Percentiles rank a stretch among this genome's conserved stretches.
phyloP scores from a whole-genome alignment of 2,888 invertebrate species.

The Eilema depressum region DNA sequence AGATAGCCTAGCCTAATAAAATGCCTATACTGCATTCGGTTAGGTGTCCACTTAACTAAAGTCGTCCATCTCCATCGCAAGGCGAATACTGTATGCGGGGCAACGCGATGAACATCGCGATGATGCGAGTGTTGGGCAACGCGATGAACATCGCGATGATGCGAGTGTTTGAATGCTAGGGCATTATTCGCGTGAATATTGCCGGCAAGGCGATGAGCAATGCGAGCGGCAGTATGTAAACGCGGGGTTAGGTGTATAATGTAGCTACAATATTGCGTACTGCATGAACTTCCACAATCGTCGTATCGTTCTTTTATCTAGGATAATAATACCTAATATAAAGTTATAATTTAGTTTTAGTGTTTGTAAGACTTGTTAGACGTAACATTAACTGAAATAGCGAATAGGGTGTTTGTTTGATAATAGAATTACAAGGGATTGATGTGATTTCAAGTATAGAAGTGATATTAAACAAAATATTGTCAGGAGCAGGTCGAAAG shows the following conservation, averaged over 20 bases:
- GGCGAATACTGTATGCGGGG: no score
- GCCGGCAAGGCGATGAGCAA: no score
- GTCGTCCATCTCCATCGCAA: no score
- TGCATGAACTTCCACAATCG: slow-evolving; percentile 21
- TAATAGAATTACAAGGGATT: slow-evolving; percentile 37
- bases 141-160: no score
- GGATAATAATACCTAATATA: slow-evolving; percentile 25
- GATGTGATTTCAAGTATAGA: slow-evolving; percentile 27
- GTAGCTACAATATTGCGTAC: slow-evolving; percentile 9
- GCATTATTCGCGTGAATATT: no score
- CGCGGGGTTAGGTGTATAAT: slow-evolving; percentile 11
- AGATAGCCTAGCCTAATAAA: no score
- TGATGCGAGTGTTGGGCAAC: no score
- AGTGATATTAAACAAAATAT: slow-evolving; percentile 24
- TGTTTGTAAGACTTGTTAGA: slow-evolving; percentile 49
- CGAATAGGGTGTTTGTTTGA: slow-evolving; percentile 38
- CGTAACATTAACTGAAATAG: slow-evolving; percentile 40
- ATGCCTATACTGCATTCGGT: no score
- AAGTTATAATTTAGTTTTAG: slow-evolving; percentile 44
- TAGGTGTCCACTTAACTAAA: no score
- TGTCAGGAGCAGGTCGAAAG: slow-evolving; percentile 17
- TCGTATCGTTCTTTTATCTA: slow-evolving; percentile 32
- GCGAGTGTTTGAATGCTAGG: no score
- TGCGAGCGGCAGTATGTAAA: no score
- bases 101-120: no score